Evolutionary conservation across 2,113 vertebrate species (phyloP).

Genomic region (Bos taurus): DNA sequence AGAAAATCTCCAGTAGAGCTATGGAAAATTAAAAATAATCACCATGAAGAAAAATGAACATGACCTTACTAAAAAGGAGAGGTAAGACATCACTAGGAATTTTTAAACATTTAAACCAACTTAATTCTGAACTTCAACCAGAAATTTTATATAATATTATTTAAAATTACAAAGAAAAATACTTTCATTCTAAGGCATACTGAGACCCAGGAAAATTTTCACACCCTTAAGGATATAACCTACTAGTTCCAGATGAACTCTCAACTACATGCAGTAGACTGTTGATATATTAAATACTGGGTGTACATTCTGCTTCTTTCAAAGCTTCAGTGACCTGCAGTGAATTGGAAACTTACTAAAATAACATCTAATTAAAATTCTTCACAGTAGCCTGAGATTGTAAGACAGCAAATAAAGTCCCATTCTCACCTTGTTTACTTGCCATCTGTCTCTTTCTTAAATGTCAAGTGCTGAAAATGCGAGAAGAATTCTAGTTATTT

Average conservation of each 20-base stretch:
- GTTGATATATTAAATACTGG: slow-evolving; percentile 24
- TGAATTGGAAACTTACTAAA: slow-evolving; percentile 46
- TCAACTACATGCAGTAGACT: neutral
- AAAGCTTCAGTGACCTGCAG: neutral
- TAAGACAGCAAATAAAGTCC: slow-evolving; percentile 24
- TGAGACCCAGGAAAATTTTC: neutral
- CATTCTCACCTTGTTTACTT: slow-evolving; percentile 29
- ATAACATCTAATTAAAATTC: slow-evolving; percentile 56
- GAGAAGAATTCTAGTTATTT: slow-evolving; percentile 39
- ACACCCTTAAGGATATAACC: neutral
- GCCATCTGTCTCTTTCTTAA: slow-evolving; percentile 25
- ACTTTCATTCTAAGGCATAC: neutral
- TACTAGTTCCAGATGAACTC: neutral
- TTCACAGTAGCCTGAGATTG: slow-evolving; percentile 14
- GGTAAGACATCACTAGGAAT: neutral
- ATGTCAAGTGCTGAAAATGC: slow-evolving; percentile 39
- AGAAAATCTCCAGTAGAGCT: neutral
- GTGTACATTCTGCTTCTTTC: neutral
- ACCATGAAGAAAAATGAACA: neutral
- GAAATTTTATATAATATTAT: neutral
- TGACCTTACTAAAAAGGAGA: neutral
- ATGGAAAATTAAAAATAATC: slow-evolving; percentile 21
- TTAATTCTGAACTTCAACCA: neutral
- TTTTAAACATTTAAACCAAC: neutral
- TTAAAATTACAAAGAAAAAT: neutral